Evolutionary conservation across 1,140 invertebrate species (phyloP).

Genomic region (Diorhabda sublineata): DNA sequence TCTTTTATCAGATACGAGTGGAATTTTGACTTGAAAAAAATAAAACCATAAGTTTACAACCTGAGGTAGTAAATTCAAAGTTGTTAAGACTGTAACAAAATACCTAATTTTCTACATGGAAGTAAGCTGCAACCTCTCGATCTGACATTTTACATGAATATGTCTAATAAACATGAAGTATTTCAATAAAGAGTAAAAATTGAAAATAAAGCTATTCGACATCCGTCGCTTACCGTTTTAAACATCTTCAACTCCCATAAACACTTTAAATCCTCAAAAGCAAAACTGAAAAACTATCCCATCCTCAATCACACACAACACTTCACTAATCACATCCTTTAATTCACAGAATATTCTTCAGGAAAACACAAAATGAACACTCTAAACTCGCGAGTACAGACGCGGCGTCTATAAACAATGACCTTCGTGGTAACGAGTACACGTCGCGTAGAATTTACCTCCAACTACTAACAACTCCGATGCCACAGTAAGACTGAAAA

Average conservation of each 20-base stretch:
- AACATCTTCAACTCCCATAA: constrained; percentile 2
- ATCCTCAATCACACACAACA: background rate
- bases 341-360: background rate
- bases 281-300: background rate
- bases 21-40: no score
- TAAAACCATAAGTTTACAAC: no score
- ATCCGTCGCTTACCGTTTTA: background rate
- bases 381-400: background rate
- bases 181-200: no score
- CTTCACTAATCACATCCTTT: background rate
- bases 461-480: background rate
- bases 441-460: background rate
- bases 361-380: background rate
- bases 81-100: no score
- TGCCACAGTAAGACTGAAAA: background rate
- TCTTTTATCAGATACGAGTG: no score
- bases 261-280: background rate
- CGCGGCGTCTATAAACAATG: background rate
- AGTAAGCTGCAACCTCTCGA: no score
- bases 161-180: no score
- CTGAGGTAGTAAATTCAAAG: no score
- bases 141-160: no score
- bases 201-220: background rate
- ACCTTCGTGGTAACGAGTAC: background rate
- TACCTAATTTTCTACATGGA: no score